A percentile compares a stretch with the other conserved stretches of the same genome.
Evolutionary conservation across 2,888 invertebrate genomes (phyloP).

Genomic region (Norana najaformis): DNA sequence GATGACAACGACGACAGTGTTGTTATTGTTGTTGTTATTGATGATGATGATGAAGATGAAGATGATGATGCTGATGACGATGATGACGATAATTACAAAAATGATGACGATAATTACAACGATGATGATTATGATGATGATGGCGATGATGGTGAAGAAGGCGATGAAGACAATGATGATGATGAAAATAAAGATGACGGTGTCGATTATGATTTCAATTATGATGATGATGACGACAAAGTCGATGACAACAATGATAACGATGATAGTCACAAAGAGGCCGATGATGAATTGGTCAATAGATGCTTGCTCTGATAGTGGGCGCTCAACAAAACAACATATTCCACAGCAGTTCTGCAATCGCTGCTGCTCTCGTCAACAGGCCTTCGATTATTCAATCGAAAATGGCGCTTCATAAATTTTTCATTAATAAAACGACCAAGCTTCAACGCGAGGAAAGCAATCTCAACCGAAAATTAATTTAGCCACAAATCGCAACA

Average conservation of each 20-base stretch:
- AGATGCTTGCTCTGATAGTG: no score
- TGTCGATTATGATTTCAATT: no score
- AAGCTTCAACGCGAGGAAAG: neutral
- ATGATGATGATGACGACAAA: no score
- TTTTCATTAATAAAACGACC: neutral
- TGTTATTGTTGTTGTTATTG: no score
- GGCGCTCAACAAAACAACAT: no score
- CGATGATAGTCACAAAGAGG: no score
- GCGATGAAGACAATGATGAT: no score
- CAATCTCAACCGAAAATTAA: neutral
- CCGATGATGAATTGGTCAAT: no score
- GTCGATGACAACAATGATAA: no score
- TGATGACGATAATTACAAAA: neutral
- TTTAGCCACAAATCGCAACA: neutral
- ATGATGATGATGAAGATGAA: neutral
- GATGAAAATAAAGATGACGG: no score
- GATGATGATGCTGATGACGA: neutral
- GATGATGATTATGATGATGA: neutral
- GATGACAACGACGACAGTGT: no score
- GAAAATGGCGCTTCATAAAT: neutral
- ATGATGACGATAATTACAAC: neutral
- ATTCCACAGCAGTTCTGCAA: no score
- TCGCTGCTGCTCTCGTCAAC: neutral
- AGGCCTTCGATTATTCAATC: neutral
- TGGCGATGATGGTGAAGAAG: neutral